These are phyloP conservation scores for Vanessa atalanta DNA, from an alignment of 1,140 invertebrate species.

Conservation along the genomic window DNA sequence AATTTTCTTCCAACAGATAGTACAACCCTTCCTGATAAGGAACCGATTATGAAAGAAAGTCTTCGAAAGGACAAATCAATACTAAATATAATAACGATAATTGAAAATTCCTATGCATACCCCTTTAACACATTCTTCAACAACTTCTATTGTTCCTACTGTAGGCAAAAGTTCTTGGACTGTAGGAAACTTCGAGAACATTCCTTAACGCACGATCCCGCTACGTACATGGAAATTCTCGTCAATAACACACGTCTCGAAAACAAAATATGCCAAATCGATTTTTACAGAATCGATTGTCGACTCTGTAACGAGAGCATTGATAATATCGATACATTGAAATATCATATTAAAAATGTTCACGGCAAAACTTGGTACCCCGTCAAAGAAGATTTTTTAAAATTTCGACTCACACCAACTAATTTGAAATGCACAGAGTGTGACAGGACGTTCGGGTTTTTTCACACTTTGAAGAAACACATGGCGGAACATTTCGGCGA, in stretches of 20 bases:
- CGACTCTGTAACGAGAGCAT: conserved; percentile 56
- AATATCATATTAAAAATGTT: conserved; percentile 45
- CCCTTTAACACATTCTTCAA: conserved; percentile 68
- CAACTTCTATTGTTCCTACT: conserved; percentile 67
- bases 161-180: conserved; percentile 60
- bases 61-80: conserved; percentile 39
- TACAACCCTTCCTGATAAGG: conserved; percentile 11
- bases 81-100: conserved; percentile 51
- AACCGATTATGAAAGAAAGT: conserved; percentile 20
- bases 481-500: conserved; percentile 72
- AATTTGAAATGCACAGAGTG: conserved; percentile 59
- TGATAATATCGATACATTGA: conserved; percentile 51
- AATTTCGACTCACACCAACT: conserved; percentile 52
- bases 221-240: conserved; percentile 47
- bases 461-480: conserved; percentile 70
- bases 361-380: conserved; percentile 49
- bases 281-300: conserved; percentile 62
- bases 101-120: conserved; percentile 64
- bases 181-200: conserved; percentile 60
- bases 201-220: conserved; percentile 58
- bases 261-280: conserved; percentile 60
- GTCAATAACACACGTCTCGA: conserved; percentile 17
- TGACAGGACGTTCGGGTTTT: conserved; percentile 49
- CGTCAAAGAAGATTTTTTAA: conserved; percentile 53
- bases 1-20: neutral